Evolutionary conservation across 1,140 invertebrate species (phyloP).

Genomic region (Nymphalis io): DNA sequence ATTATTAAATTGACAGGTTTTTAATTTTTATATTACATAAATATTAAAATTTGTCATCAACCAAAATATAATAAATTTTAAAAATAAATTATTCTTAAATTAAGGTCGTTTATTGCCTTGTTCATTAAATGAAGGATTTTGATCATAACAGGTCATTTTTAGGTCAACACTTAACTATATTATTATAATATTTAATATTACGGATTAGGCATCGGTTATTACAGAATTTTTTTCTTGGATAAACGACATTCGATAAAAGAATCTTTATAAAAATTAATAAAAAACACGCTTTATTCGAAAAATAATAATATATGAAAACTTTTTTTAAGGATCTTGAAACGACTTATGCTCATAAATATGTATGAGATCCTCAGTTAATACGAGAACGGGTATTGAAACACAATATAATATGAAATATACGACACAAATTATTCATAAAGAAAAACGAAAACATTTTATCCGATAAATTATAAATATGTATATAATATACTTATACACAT

Average conservation of each 20-base stretch:
- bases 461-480: constrained; percentile 19
- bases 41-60: constrained; percentile 24
- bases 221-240: constrained; percentile 7
- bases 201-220: constrained; percentile 25
- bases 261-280: constrained; percentile 10
- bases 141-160: constrained; percentile 36
- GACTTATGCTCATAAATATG: constrained; percentile 33
- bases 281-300: not conserved
- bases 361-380: constrained; percentile 21
- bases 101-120: constrained; percentile 31
- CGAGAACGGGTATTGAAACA: constrained; percentile 27
- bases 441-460: constrained; percentile 23
- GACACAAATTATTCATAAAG: constrained; percentile 25
- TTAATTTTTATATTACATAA: constrained; percentile 16
- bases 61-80: constrained; percentile 3
- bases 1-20: constrained; percentile 15
- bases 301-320: constrained; percentile 13
- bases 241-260: not conserved
- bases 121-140: constrained; percentile 34
- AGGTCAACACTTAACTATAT: constrained; percentile 26
- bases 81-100: constrained; percentile 28
- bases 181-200: constrained; percentile 20
- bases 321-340: constrained; percentile 22
- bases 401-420: constrained; percentile 24
- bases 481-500: constrained; percentile 9